Percentiles rank a stretch among this genome's conserved stretches.
Evolutionary conservation across 2,888 invertebrate genomes (phyloP).

Genomic region (Ennomos quercinarius): DNA sequence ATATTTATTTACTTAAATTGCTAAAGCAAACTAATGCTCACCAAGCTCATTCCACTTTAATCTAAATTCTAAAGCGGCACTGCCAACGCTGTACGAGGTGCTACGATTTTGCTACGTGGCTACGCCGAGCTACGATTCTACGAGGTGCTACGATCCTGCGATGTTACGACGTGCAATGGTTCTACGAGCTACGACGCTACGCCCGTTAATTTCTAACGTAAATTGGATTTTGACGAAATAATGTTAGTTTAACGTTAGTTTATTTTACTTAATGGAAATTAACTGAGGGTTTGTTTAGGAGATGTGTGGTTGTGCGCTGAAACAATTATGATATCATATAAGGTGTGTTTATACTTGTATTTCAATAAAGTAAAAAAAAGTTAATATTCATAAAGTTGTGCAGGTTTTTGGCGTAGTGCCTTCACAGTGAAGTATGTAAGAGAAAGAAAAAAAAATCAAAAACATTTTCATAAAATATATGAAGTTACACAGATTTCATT

Average conservation of each 20-base stretch:
- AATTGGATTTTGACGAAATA: constrained; percentile 4
- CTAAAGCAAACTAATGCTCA: no score
- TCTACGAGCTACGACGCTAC: neutral
- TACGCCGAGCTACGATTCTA: neutral
- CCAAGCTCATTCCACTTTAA: no score
- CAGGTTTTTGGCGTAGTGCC: no score
- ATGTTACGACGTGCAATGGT: neutral
- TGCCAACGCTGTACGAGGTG: neutral
- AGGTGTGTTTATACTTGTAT: no score
- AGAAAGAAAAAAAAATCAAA: no score
- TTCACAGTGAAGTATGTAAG: no score
- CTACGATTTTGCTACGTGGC: constrained; percentile 2
- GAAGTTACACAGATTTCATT: no score
- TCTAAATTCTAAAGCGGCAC: neutral
- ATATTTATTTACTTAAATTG: no score
- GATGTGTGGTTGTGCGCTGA: neutral
- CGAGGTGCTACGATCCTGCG: neutral
- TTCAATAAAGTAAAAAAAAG: no score
- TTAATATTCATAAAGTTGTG: no score
- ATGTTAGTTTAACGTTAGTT: neutral
- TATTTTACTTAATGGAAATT: neutral
- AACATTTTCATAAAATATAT: no score
- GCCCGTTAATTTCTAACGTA: no score
- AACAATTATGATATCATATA: neutral
- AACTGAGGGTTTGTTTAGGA: neutral